Conservation (phyloP, 2,888 invertebrate genomes). For the Brachyptera putata region DNA sequence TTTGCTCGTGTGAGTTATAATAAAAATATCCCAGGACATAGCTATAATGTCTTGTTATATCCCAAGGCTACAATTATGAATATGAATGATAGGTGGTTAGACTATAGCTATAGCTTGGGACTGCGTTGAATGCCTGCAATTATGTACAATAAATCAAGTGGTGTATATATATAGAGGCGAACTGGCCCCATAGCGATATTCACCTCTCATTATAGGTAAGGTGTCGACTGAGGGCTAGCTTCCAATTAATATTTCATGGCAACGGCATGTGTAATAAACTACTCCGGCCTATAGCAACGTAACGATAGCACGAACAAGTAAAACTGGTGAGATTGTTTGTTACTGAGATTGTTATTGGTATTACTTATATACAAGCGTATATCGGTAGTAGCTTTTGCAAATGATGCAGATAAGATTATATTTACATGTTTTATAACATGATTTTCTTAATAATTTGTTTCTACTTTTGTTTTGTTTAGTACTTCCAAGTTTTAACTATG, state of each 20-base stretch:
- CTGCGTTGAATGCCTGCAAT: slow-evolving; percentile 27
- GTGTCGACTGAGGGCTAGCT: slow-evolving; percentile 26
- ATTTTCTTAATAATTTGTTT: no score
- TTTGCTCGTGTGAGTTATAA: slow-evolving; percentile 18
- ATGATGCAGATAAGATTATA: no score
- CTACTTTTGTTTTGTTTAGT: no score
- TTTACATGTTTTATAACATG: no score
- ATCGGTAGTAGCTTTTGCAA: no score
- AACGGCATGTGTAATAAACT: neutral
- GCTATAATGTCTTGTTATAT: slow-evolving; percentile 6
- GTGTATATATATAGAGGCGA: neutral
- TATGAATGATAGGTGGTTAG: slow-evolving; percentile 29
- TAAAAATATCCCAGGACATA: slow-evolving; percentile 14
- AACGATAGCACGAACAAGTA: no score
- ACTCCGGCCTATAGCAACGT: no score
- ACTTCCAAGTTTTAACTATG: no score
- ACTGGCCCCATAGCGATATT: neutral
- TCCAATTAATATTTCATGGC: slow-evolving; percentile 29
- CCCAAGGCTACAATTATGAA: slow-evolving; percentile 29
- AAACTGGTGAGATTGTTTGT: no score
- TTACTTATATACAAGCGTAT: no score
- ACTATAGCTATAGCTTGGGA: neutral
- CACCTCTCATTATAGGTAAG: slow-evolving; percentile 23
- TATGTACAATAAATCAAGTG: slow-evolving; percentile 28
- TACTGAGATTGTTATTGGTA: no score